Evolutionary conservation across 2,888 invertebrate species (phyloP), one percentile per base, ranked within the genome.

Genomic region (Sinopyrophorus schimmeli): DNA sequence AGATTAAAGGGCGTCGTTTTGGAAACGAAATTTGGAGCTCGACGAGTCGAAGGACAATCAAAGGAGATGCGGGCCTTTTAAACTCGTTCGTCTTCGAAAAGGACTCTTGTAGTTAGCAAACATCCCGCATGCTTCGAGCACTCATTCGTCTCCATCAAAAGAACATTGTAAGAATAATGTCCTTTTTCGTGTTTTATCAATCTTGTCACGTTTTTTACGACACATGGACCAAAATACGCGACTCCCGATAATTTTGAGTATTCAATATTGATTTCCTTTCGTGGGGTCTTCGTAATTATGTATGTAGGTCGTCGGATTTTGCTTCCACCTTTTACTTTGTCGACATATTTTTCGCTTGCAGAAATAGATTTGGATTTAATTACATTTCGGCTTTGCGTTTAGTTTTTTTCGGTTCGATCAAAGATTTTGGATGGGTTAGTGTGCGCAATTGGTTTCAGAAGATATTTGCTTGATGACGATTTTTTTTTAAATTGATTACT

Each of bases 71-170:
- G 43, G 43, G 35, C 24, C n/a, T 31, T 27, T 24, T 43, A 28
- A 43, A 34, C 11, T 26, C 12, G 16, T 27, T 43, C 35, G 15
- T 16, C 27, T 24, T 16, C 43, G 12, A 20, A 18, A 43, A 35
- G 10, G n/a, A 15, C 14, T 34, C 26, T 27, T 31, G 17, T 31
- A 20, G 16, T 41, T 37, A 14, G 20, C 40, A 49, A 41, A 47
- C 47, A 41, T 28, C 41, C 39, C 41, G 41, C 41, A 47, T 39
- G 37, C 27, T 46, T 47, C 27, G 39, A 31, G 24, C 11, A 32
- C 39, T 47, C 53, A 50, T 54, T 41, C 41, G 46, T 57, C 48
- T 53, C 54, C 53, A 57, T 53, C 54, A 57, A 53, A 53, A 42
- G 46, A 49, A 52, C 53, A 50, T 54, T 56, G 57, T 48, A 38